Evolutionary conservation across 2,888 invertebrate species (phyloP), one percentile per base, ranked within the genome.

Genomic region (Drosophila percnosoma): DNA sequence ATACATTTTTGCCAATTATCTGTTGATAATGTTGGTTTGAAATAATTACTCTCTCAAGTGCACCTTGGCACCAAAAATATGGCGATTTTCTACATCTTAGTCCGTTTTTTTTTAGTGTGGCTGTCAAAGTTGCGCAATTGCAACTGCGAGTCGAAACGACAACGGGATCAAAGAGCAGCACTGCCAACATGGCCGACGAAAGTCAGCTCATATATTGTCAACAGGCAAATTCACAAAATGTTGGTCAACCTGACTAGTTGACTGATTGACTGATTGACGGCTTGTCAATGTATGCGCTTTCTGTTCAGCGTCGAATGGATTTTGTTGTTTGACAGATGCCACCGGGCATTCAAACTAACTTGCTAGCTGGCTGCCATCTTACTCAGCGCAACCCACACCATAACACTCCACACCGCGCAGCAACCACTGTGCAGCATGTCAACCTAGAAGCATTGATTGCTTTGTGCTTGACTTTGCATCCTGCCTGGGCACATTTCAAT

Each of bases 401-500:
- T 1, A 45, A 38, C 11, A 34, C 4, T 7, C 34, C 36, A 6
- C 58, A 24, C 13, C 45, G 15, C 24, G 3, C 21, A 10, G 8
- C 34, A 38, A 4, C 34, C 31, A 24, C 40, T 34, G 34, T 2
- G 6, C 34, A n/a, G 5, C 6, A 18, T 51, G 24, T 29, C 10
- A 53, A 40, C 36, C 45, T 36, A 27, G 31, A 48, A 49, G 45
- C 68, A 76, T 78, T 80, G 78, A 78, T 76, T 80, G 77, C 76
- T 80, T 62, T 76, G 80, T 62, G 78, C 78, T 58, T 51, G 60
- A 57, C 55, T 45, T 27, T 51, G 36, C 27, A 68, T 58, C 38
- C 68, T 29, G 31, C 21, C n/a, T 29, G 51, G 49, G 24, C 61
- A 71, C 76, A 75, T 76, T 80, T 78, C 72, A 80, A 68, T 80